These are phyloP conservation scores for Cremastinae sp. DNA, from an alignment of 2,888 invertebrate genomes.

Conservation along the genomic window DNA sequence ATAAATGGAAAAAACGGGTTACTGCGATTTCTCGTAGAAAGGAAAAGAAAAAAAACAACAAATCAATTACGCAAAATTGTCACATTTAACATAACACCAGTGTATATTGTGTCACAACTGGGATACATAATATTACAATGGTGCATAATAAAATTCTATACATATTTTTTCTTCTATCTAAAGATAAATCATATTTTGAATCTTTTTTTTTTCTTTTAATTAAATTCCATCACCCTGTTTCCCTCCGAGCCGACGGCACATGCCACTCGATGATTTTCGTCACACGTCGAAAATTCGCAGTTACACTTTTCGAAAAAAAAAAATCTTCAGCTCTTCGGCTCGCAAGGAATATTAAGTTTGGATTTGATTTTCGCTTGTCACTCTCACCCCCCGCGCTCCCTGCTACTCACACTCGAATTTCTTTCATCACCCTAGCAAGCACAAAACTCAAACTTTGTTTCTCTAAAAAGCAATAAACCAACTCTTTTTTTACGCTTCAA, in stretches of 20 bases:
- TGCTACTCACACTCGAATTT: constrained; percentile 16
- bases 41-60: constrained; percentile 41
- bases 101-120: constrained; percentile 80
- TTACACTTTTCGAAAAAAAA: constrained; percentile 2
- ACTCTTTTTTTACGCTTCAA: constrained; percentile 73
- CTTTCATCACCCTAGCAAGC: constrained; percentile 70
- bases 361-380: constrained; percentile 68
- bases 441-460: constrained; percentile 72
- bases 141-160: constrained; percentile 80
- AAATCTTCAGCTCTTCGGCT: constrained; percentile 65
- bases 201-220: constrained; percentile 59
- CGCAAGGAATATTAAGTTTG: constrained; percentile 69
- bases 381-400: constrained; percentile 53
- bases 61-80: constrained; percentile 69
- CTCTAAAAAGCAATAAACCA: constrained; percentile 77
- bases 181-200: constrained; percentile 76
- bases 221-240: constrained; percentile 72
- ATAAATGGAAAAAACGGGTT: too few species aligned
- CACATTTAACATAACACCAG: constrained; percentile 81
- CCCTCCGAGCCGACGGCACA: constrained; percentile 70
- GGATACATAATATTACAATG: constrained; percentile 80
- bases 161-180: constrained; percentile 78
- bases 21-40: too few species aligned
- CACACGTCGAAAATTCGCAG: background rate
- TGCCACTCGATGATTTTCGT: background rate